A percentile compares a stretch with the other conserved stretches of the same genome.
Evolutionary conservation across 2,113 vertebrate species (phyloP).

Genomic region (Burhinus oedicnemus): DNA sequence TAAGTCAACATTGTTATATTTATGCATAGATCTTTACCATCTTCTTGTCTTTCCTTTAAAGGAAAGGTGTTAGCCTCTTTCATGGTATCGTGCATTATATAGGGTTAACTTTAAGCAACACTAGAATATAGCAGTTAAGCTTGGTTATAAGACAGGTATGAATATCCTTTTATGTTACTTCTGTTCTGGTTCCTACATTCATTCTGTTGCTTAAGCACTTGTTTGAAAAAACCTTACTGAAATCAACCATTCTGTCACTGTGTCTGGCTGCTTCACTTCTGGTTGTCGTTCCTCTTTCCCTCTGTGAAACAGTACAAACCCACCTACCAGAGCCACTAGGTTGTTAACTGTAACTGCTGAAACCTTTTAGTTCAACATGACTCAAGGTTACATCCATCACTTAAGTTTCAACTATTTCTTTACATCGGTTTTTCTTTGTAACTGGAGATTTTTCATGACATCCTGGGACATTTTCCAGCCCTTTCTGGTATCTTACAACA

Average conservation of each 20-base stretch:
- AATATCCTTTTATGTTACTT: background rate
- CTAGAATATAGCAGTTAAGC: background rate
- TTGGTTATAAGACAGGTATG: background rate
- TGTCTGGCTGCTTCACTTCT: background rate
- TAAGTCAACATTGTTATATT: background rate
- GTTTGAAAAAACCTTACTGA: background rate
- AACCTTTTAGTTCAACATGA: background rate
- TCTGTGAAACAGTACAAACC: background rate
- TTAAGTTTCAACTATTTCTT: background rate
- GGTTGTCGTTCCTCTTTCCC: background rate
- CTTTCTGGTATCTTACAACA: background rate
- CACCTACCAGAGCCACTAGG: background rate
- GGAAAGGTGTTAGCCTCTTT: background rate
- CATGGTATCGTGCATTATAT: background rate
- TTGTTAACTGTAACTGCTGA: background rate
- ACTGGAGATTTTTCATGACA: background rate
- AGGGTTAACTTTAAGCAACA: background rate
- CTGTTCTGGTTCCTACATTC: background rate
- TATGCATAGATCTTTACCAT: background rate
- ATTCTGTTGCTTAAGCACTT: background rate
- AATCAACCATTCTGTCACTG: background rate
- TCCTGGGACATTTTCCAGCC: background rate
- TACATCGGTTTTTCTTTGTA: background rate
- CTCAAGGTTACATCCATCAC: background rate
- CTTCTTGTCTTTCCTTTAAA: background rate